Percentiles rank a stretch among this genome's conserved stretches.
Conservation (phyloP, 1,140 invertebrate genomes). For the Rhyacophila brunnea region DNA sequence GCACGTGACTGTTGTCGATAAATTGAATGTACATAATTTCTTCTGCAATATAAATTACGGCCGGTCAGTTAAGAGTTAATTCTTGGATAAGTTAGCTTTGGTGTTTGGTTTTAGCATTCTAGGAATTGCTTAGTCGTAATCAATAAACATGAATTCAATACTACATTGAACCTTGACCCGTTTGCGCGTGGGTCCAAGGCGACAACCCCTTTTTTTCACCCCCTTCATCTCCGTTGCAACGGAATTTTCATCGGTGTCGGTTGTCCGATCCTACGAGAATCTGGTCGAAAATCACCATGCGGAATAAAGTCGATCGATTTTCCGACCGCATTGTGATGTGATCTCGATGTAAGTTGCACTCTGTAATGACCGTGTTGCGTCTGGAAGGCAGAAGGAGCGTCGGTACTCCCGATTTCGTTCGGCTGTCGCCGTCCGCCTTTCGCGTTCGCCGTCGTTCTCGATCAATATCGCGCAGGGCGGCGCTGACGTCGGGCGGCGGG, state of each 20-base stretch:
- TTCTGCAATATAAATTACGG: too few relatives aligned
- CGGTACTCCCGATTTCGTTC: background rate
- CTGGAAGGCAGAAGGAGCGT: slow-evolving; percentile 6
- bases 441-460: slow-evolving; percentile 51
- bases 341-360: background rate
- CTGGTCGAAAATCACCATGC: too few relatives aligned
- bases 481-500: slow-evolving; percentile 28
- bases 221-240: background rate
- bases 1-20: too few relatives aligned
- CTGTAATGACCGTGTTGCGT: slow-evolving; percentile 16
- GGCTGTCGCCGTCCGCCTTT: slow-evolving; percentile 36
- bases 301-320: slow-evolving; percentile 14
- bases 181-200: background rate
- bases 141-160: background rate
- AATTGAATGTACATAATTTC: too few relatives aligned
- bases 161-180: slow-evolving; percentile 9
- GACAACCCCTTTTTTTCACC: background rate
- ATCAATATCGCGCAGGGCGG: slow-evolving; percentile 27
- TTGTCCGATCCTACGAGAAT: too few relatives aligned
- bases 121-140: slow-evolving; percentile 5
- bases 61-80: too few relatives aligned
- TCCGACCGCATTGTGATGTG: slow-evolving; percentile 20
- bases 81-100: too few relatives aligned
- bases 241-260: too few relatives aligned
- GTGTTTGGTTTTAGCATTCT: too few relatives aligned